Base-by-base conservation (phyloP, 2,113 vertebrate genomes). In the Numida meleagris region DNA sequence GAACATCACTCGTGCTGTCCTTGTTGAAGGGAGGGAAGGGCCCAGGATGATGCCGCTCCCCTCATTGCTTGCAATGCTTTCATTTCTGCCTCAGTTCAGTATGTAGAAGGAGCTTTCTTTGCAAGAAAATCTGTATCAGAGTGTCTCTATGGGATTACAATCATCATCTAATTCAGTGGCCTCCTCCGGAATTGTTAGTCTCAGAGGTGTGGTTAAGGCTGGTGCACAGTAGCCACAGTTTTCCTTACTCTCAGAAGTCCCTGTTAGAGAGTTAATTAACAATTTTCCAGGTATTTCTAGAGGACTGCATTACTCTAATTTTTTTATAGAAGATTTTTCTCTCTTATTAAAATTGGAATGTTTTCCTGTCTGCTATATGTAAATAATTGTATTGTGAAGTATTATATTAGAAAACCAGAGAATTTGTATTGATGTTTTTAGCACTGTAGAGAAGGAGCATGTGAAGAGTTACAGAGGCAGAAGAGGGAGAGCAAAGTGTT, bases 11-110 rank as follows among this genome's bases (percentile, higher is more conserved):
- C 34, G 27, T 66, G 57, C 6, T 29, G 42, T 50, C 29, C 14
- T 0, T 3, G 31, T 58, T 8, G 8, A 46, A 34, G 6, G 71
- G 38, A 29, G 23, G 38, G 20, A 25, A 36, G 50, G 33, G 53
- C 40, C 59, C 29, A 2, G 33, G n/a, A 48, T 59, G 40, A 34
- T 21, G 42, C 65, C 16, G 18, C 50, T 29, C 4, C 5, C 48
- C 31, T 20, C 5, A 0, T 24, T 5, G 0, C 8, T 57, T 68
- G 38, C n/a, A 14, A 34, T 45, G 1, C 75, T 42, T 29, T 12
- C 9, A 38, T 50, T 90, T 65, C 78, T 74, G 68, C 68, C 58
- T 77, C 6, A 4, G 12, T 33, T 12, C 55, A 33, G 29, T 33
- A 12, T 38, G 55, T 68, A 25, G 29, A 58, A 20, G 14, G 1